phyloP scores from a whole-genome alignment of 2,797 vertebrate species.

The Simalia tracyae region DNA sequence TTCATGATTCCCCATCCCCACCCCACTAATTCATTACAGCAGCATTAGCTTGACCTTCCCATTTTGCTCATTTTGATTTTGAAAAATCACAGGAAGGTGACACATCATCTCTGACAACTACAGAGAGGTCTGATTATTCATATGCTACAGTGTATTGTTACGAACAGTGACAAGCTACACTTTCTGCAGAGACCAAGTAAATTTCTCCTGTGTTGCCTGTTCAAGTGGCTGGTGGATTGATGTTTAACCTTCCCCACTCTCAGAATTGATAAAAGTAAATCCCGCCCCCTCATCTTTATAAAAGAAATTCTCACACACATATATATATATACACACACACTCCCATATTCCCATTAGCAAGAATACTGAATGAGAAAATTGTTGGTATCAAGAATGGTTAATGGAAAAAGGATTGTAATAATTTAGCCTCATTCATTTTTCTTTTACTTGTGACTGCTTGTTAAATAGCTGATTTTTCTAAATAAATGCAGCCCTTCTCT shows the following conservation, averaged over 20 bases:
- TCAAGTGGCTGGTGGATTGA: background rate
- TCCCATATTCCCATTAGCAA: too few species aligned
- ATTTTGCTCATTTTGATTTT: background rate
- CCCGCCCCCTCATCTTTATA: background rate
- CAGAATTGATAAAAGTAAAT: background rate
- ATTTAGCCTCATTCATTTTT: background rate
- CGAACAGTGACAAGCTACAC: background rate
- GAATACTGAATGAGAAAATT: background rate
- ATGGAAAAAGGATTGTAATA: background rate
- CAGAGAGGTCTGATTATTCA: background rate
- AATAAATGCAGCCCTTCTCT: background rate
- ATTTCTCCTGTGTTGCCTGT: background rate
- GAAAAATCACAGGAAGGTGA: background rate
- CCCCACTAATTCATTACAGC: background rate
- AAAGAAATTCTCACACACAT: background rate
- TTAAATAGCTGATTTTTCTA: background rate
- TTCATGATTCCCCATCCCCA: background rate
- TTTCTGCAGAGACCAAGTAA: background rate
- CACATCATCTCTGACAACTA: background rate
- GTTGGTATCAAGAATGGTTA: background rate
- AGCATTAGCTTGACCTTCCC: accelerated
- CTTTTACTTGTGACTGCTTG: background rate
- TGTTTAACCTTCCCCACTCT: background rate
- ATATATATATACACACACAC: too few species aligned
- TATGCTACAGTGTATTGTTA: background rate